Conservation (phyloP, 2,113 vertebrate species). For the Bombycilla garrulus region DNA sequence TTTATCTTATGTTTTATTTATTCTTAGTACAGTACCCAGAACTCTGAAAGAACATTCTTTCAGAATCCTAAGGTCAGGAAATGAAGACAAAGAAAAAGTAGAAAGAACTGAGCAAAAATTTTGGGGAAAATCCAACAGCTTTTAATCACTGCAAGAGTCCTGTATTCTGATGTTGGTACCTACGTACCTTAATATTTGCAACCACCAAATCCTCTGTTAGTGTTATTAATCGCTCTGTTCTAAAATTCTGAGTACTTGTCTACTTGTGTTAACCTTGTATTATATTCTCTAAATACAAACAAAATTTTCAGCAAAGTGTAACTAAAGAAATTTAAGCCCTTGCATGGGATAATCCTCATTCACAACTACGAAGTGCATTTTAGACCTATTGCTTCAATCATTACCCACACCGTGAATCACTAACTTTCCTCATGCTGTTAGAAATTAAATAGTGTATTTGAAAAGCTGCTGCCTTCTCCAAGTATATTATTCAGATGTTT, state of each 20-base stretch:
- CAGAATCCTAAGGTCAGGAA: not conserved
- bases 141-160: not conserved
- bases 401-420: not conserved
- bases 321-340: not conserved
- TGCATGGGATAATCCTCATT: not conserved
- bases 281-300: not conserved
- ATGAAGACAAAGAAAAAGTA: not conserved
- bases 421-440: not conserved
- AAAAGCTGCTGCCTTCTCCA: not conserved
- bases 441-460: not conserved
- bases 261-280: not conserved
- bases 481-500: not conserved
- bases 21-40: not conserved
- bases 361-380: not conserved
- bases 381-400: not conserved
- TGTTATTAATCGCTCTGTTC: not conserved
- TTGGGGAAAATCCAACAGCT: not conserved
- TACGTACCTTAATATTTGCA: not conserved
- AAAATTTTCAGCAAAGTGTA: not conserved
- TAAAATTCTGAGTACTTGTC: not conserved
- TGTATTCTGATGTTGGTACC: not conserved
- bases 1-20: not conserved
- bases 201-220: not conserved
- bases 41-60: not conserved
- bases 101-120: not conserved